phyloP scores from a whole-genome alignment of 2,888 invertebrate species.

The Macaria liturata region DNA sequence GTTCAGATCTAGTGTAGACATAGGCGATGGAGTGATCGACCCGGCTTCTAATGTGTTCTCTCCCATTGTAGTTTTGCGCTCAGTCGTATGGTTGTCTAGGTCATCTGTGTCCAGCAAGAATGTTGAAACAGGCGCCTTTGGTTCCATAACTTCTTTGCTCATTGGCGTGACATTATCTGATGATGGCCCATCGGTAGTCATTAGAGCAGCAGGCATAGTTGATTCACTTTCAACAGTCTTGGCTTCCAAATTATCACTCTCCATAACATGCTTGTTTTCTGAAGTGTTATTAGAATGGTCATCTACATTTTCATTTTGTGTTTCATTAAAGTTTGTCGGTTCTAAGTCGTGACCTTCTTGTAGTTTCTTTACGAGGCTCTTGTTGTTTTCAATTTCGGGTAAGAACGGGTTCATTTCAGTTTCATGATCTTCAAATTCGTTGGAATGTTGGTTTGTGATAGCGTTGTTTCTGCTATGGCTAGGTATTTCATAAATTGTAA shows the following conservation, averaged over 20 bases:
- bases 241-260: slow-evolving; percentile 11
- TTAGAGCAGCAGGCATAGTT: slow-evolving; percentile 28
- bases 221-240: slow-evolving; percentile 30
- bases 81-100: slow-evolving; percentile 48
- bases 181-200: slow-evolving; percentile 40
- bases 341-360: slow-evolving; percentile 81
- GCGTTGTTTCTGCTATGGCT: slow-evolving; percentile 52
- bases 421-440: slow-evolving; percentile 70
- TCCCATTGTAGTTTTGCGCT: slow-evolving; percentile 33
- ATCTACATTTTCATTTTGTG: slow-evolving; percentile 69
- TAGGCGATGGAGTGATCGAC: slow-evolving; percentile 30
- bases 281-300: slow-evolving; percentile 48
- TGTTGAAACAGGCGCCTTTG: slow-evolving; percentile 52
- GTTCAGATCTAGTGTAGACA: slow-evolving; percentile 26
- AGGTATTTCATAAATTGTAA: slow-evolving; percentile 74
- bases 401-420: slow-evolving; percentile 87
- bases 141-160: slow-evolving; percentile 28
- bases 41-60: slow-evolving; percentile 37
- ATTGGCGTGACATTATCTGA: slow-evolving; percentile 28
- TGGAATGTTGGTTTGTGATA: slow-evolving; percentile 48
- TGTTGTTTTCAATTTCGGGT: slow-evolving; percentile 85
- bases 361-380: slow-evolving; percentile 82
- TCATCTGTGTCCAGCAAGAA: slow-evolving; percentile 74
- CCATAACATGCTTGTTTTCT: slow-evolving; percentile 33
- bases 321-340: slow-evolving; percentile 66